Base-by-base conservation (phyloP, 1,140 invertebrate species). In the Eubasilissa regina region DNA sequence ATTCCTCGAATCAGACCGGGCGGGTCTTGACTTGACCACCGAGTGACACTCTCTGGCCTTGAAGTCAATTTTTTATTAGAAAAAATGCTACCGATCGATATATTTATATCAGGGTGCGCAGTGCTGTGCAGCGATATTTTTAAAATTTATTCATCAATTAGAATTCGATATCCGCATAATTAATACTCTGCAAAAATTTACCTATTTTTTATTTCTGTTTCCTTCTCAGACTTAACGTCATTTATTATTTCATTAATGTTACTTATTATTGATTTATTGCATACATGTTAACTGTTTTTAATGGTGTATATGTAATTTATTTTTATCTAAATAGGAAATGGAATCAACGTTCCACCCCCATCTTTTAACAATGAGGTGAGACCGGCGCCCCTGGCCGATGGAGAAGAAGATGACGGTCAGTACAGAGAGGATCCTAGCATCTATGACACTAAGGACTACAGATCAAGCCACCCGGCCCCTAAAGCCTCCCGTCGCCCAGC, bases 371-470 rank as follows among this genome's bases (percentile, higher is more conserved):
- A 90, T 15, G 85, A 85, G 7, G 81, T 84, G 1, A 73, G 62
- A 12, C 82, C 84, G 35, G 87, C 87, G 70, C 89, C 89, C 0
- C 86, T 93, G 62, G 91, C 90, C 0, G 92, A 92, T 12, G 92
- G 92, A 64, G 91, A 93, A 83, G 90, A 94, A 81, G 95, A 96
- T 84, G 94, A 95, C 83, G 95, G 95, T 0, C 95, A 96, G 82
- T 95, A 95, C 85, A 89, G 93, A 44, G 95, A 96, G 84, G 94
- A 96, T 85, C 95, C 94, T 0, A 91, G 91, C n/a, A 90, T 95
- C 51, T 94, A 94, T 84, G 93, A 94, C 86, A 85, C 83, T 66
- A 84, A 77, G 66, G 85, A 86, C 82, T 87, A 84, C 83, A 86
- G 81, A 86, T 85, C 25, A n/a, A 78, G 60, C 62, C 78, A 25